Base-by-base conservation (phyloP, 2,797 vertebrate species). In the Ptychobarbus kaznakovi region DNA sequence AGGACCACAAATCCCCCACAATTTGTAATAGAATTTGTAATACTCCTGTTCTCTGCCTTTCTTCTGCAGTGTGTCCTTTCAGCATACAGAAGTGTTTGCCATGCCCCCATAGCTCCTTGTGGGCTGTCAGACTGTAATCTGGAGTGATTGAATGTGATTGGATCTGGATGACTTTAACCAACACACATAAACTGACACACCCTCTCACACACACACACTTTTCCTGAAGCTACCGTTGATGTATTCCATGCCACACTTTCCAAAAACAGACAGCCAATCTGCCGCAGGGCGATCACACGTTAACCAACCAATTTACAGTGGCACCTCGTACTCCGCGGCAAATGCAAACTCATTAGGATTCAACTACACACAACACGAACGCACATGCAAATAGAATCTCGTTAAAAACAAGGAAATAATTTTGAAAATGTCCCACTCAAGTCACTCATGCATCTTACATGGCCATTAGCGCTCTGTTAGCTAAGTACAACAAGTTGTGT, bases 61-160 rank as follows among this genome's bases (percentile, higher is more conserved):
- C n/a, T 16, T 18, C 68, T 42, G 22, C 58, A 6, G 20, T 46
- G 13, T 35, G 25, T 61, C 25, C 40, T 25, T 11, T 82, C 25
- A 22, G 11, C 0, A 0, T 46, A 42, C 65, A n/a, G 12, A 73
- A 80, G 20, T 32, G 63, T 85, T 44, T 49, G 74, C 70, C 56
- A 83, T 56, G 69, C 49, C 53, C 80, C 70, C 61, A 80, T 74
- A 80, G 80, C 22, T 22, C 53, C 65, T 81, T 56, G 11, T 85
- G 80, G 72, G 69, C 85, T 86, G 88, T 87, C 83, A 88, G 72
- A 28, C 68, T 66, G 53, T 85, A 87, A 90, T 89, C 81, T 72
- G 20, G 58, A 86, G 74, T 87, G 87, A 88, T 72, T 82, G 86
- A 88, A 74, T 84, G 63, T 81, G 89, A 91, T 89, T 90, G 81